These are phyloP conservation scores for Bolborhynchus lineola DNA, from an alignment of 2,113 vertebrate genomes.

Conservation along the genomic window DNA sequence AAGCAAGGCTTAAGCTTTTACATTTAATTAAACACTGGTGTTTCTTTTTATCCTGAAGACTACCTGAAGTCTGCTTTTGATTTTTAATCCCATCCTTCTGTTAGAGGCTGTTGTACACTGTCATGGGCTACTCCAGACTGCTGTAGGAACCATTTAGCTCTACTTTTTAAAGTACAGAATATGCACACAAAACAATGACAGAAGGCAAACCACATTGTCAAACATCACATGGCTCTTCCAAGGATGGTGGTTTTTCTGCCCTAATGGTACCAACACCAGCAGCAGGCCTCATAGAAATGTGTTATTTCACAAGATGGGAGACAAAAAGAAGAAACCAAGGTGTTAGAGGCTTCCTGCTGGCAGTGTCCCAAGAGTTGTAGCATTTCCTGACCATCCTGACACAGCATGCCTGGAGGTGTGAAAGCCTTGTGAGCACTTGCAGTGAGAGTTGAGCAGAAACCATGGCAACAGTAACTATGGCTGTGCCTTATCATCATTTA, in stretches of 20 bases:
- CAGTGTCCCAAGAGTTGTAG: background rate
- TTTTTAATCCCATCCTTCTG: background rate
- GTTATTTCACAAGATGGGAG: background rate
- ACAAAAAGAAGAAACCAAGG: background rate
- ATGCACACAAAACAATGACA: background rate
- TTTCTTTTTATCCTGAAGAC: background rate
- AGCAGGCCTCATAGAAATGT: background rate
- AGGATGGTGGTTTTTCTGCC: background rate
- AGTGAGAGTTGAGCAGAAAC: background rate
- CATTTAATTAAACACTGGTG: background rate
- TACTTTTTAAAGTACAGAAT: background rate
- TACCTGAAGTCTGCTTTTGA: background rate
- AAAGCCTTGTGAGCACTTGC: background rate
- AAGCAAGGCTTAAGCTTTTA: background rate
- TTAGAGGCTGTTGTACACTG: background rate
- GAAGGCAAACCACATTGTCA: background rate
- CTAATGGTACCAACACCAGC: background rate
- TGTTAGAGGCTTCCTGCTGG: background rate
- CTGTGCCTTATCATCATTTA: background rate
- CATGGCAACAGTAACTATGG: background rate
- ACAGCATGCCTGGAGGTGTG: background rate
- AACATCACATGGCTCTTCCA: fast-evolving
- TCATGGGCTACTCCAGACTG: background rate
- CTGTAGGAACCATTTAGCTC: background rate
- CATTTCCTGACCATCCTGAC: background rate